phyloP scores from a whole-genome alignment of 2,113 vertebrate genomes.

The Catharus fuscescens region DNA sequence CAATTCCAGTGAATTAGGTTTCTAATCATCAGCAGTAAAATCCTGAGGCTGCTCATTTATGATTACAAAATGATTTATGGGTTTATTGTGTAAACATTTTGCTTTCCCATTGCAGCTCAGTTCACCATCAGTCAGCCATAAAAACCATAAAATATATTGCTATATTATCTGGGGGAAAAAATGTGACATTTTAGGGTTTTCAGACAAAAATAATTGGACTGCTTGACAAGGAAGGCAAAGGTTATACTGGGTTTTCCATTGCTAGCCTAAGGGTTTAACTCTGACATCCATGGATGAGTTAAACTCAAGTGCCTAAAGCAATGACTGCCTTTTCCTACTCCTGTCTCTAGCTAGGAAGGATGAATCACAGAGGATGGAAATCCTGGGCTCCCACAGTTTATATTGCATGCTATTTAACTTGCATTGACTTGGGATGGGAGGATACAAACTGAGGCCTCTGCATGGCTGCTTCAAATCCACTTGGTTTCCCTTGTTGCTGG shows the following conservation, averaged over 20 bases:
- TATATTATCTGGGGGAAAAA: background rate
- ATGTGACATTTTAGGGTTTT: background rate
- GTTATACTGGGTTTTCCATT: background rate
- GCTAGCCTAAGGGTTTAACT: background rate
- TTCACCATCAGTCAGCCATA: background rate
- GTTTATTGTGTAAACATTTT: conserved; percentile 16
- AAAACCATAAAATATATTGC: background rate
- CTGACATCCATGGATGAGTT: background rate
- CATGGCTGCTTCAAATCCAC: background rate
- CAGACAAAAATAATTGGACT: background rate
- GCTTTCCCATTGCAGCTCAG: conserved; percentile 1
- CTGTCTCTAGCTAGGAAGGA: background rate
- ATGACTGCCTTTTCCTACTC: background rate
- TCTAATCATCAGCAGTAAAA: background rate
- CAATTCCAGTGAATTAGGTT: conserved; percentile 2
- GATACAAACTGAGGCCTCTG: background rate
- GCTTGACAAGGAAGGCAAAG: background rate
- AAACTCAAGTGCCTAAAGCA: background rate
- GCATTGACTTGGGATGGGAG: background rate
- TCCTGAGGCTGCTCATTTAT: conserved; percentile 1
- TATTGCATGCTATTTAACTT: background rate
- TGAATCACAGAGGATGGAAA: background rate
- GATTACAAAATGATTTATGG: background rate
- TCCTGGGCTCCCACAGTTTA: rapidly evolving
- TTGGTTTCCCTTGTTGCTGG: background rate